These are phyloP conservation scores for Periphyllus acericola DNA, from an alignment of 2,888 invertebrate genomes.

Conservation along the genomic window DNA sequence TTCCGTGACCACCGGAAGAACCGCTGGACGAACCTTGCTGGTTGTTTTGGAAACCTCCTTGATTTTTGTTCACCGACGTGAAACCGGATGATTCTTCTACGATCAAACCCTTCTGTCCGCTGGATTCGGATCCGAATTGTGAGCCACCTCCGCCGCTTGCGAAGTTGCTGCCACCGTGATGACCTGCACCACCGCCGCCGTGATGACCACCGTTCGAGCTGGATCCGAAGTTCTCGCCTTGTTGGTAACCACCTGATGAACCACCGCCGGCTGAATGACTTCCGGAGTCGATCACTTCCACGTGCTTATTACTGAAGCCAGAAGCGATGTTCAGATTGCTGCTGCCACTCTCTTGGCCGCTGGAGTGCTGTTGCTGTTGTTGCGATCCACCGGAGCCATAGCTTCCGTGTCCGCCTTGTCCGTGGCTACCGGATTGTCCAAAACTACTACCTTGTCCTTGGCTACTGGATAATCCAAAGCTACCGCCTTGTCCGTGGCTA, in stretches of 20 bases:
- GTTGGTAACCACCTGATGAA: neutral
- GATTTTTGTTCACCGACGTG: constrained; percentile 5
- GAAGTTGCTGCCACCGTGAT: neutral
- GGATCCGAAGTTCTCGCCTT: neutral
- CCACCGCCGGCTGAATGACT: constrained; percentile 3
- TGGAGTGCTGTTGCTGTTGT: neutral
- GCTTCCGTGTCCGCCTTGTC: neutral
- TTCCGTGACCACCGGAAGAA: neutral
- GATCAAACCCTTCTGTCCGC: neutral
- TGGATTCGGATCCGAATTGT: neutral
- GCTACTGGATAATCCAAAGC: too few relatives aligned
- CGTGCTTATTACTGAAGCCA: neutral
- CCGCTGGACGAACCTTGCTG: constrained; percentile 7
- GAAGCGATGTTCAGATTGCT: constrained; percentile 6
- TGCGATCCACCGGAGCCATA: neutral
- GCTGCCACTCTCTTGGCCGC: neutral
- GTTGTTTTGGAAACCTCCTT: neutral
- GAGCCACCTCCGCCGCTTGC: neutral
- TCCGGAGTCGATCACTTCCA: constrained; percentile 1
- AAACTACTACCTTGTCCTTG: neutral
- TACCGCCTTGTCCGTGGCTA: neutral
- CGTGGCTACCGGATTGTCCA: neutral
- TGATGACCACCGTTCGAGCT: neutral
- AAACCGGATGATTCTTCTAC: constrained; percentile 33
- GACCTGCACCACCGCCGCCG: neutral